A percentile compares a stretch with the other conserved stretches of the same genome.
Evolutionary conservation across 2,888 invertebrate species (phyloP).

Genomic region (Philonicus albiceps): DNA sequence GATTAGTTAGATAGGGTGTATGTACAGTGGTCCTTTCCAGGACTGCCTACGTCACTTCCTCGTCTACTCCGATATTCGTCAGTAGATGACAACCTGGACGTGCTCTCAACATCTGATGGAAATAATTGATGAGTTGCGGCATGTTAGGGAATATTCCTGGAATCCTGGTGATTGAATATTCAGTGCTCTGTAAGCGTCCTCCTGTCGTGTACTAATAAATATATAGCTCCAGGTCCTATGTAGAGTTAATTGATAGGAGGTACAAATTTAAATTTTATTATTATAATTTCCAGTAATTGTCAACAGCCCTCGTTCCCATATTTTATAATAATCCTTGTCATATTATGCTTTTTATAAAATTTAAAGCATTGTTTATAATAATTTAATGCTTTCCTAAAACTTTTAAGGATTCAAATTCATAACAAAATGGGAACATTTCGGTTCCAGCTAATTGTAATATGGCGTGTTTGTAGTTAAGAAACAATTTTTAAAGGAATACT

Average conservation of each 20-base stretch:
- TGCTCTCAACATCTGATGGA: slow-evolving; percentile 1
- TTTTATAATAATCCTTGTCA: background rate
- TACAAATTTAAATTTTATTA: background rate
- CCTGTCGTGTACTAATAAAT: background rate
- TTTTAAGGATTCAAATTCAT: too few species aligned
- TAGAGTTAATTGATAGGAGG: background rate
- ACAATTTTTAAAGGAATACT: too few species aligned
- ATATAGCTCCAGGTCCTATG: background rate
- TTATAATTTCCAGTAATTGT: background rate
- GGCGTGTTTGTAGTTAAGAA: too few species aligned
- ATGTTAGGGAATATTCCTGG: background rate
- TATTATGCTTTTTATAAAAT: background rate
- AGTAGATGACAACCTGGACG: background rate
- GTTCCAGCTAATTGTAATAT: too few species aligned
- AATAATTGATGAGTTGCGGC: slow-evolving; percentile 12
- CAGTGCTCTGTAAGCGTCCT: background rate
- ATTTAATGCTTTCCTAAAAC: too few species aligned
- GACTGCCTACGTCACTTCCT: background rate
- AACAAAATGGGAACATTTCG: too few species aligned
- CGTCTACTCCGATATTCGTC: background rate
- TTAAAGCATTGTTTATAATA: too few species aligned
- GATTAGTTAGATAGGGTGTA: background rate
- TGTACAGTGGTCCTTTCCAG: background rate
- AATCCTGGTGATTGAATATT: slow-evolving; percentile 12
- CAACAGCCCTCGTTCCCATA: background rate